phyloP scores from a whole-genome alignment of 2,888 invertebrate genomes.

The Volucella zonaria region DNA sequence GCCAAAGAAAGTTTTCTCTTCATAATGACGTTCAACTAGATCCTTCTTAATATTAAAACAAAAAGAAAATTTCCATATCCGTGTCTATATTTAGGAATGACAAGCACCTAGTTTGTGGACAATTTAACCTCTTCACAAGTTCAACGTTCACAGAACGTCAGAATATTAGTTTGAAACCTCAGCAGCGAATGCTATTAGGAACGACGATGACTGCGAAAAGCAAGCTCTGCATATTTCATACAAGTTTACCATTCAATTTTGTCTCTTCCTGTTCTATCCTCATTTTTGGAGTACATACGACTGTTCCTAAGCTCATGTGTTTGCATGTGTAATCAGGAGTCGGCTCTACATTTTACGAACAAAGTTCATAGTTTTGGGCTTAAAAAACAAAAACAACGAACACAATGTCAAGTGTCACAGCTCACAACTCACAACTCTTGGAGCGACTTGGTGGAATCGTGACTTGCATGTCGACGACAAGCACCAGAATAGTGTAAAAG shows the following conservation, averaged over 20 bases:
- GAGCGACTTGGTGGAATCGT: slow-evolving; percentile 29
- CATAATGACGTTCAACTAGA: too few species aligned
- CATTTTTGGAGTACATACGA: slow-evolving; percentile 4
- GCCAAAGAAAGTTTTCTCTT: too few species aligned
- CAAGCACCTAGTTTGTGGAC: too few species aligned
- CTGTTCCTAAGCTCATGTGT: neutral
- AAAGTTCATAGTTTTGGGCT: slow-evolving; percentile 66
- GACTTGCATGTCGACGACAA: neutral
- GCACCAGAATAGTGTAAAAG: neutral
- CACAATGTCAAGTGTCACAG: slow-evolving; percentile 67
- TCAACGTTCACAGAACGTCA: slow-evolving; percentile 33
- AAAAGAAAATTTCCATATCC: too few species aligned
- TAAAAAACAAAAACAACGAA: slow-evolving; percentile 2
- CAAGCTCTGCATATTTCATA: slow-evolving; percentile 52
- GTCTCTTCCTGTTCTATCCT: slow-evolving; percentile 44
- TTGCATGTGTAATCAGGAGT: too few species aligned
- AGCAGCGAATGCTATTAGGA: slow-evolving; percentile 31
- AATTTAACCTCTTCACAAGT: slow-evolving; percentile 16
- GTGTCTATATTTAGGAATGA: too few species aligned
- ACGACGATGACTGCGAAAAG: neutral
- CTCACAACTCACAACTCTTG: slow-evolving; percentile 14
- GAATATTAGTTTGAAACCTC: slow-evolving; percentile 36
- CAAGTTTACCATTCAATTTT: slow-evolving; percentile 42
- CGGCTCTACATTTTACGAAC: too few species aligned
- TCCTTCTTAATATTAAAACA: too few species aligned